phyloP scores from a whole-genome alignment of 1,140 invertebrate genomes.

The Kradibia gibbosae region DNA sequence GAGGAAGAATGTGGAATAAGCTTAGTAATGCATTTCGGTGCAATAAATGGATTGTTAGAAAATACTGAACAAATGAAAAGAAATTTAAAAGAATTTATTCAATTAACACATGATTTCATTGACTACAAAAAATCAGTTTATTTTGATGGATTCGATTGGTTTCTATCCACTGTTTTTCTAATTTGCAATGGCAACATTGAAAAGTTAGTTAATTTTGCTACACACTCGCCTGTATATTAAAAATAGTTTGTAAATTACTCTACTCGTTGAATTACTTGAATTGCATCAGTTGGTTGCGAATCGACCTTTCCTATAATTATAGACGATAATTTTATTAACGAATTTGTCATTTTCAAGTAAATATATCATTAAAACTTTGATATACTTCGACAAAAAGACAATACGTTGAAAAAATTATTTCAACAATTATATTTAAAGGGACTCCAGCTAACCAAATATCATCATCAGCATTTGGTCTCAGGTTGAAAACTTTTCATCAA shows the following conservation, averaged over 20 bases:
- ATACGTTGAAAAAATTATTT: background rate
- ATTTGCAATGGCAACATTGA: constrained; percentile 64
- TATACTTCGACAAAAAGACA: constrained; percentile 1
- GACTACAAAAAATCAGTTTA: constrained; percentile 59
- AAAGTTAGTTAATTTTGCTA: constrained; percentile 58
- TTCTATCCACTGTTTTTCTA: constrained; percentile 66
- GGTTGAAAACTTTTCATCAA: constrained; percentile 71
- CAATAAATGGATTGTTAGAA: constrained; percentile 57
- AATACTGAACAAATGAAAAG: constrained; percentile 54
- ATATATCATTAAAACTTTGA: background rate
- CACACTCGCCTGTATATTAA: no score
- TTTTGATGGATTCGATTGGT: constrained; percentile 69
- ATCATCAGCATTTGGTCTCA: constrained; percentile 69
- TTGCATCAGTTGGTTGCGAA: constrained; percentile 68
- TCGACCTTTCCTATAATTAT: constrained; percentile 42
- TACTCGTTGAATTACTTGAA: background rate
- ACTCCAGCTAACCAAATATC: constrained; percentile 69
- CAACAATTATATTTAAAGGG: constrained; percentile 20
- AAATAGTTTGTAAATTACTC: background rate
- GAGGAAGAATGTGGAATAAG: constrained; percentile 65
- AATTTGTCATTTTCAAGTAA: background rate
- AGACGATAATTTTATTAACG: background rate
- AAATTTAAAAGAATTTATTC: constrained; percentile 64
- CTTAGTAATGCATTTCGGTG: constrained; percentile 62
- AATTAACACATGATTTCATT: constrained; percentile 62